Evolutionary conservation across 2,888 invertebrate genomes (phyloP), one percentile per base, ranked within the genome.

Genomic region (Tridacna gigas): DNA sequence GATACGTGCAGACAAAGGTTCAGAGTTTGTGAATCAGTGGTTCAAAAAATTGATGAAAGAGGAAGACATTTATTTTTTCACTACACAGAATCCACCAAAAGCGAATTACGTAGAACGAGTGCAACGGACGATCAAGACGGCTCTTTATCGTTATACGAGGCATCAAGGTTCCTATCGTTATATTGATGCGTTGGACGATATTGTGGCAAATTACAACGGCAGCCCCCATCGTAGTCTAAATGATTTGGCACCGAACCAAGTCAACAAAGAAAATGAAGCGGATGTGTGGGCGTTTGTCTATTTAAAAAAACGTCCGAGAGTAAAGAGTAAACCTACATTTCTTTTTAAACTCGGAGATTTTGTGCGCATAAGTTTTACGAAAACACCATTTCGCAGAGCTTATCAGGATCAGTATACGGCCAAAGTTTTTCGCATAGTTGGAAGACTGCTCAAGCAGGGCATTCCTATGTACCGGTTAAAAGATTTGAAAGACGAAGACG

Each of bases 211-310:
- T 67, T 77, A 77, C 51, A 77, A 77, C 51, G 26, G 60, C 7
- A 77, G 79, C 9, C 80, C 77, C 15, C 80, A 83, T 48, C 51
- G 83, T 11, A 74, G 80, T 74, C 67, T 74, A 22, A 73, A 80
- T 60, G 60, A 60, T 28, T 74, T 80, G 60, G 66, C 80, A 26
- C 82, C 77, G 26, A 79, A 79, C 25, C 47, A 82, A 25, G 66
- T 75, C 15, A 76, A 77, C 51, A 69, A 63, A 28, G 37, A 71
- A 22, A 80, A 83, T 56, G 80, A 83, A 67, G 83, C 83, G 18
- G 79, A 83, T 73, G 66, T 76, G 11, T 83, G 83, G 84, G 84
- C 80, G 25, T 74, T 45, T n/a, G 56, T 77, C 73, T 79, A 80
- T 69, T 66, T 79, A 37, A 79, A 81, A 20, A 76, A 77, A 61